These are phyloP conservation scores for Norana najaformis DNA, from an alignment of 2,888 invertebrate genomes.

Conservation along the genomic window DNA sequence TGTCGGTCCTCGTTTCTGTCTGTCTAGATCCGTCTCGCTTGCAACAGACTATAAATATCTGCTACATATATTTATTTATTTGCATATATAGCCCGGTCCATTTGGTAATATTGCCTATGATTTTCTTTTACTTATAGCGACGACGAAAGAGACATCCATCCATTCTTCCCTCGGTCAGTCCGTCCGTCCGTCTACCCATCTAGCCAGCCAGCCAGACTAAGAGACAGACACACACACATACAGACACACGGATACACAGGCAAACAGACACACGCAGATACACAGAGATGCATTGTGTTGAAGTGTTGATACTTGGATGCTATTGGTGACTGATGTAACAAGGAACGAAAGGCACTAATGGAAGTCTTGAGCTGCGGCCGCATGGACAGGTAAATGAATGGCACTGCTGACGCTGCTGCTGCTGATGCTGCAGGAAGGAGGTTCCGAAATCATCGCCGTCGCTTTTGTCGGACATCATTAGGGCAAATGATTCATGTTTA, in stretches of 20 bases:
- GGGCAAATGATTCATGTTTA: neutral
- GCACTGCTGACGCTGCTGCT: neutral
- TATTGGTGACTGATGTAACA: neutral
- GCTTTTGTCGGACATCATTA: neutral
- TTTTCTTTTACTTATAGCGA: too few relatives aligned
- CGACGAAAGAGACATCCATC: neutral
- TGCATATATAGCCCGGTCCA: too few relatives aligned
- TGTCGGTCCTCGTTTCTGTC: too few relatives aligned
- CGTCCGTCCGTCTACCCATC: neutral
- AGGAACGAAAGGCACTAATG: neutral
- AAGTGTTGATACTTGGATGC: neutral
- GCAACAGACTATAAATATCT: too few relatives aligned
- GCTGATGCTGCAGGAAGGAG: neutral
- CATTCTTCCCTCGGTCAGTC: neutral
- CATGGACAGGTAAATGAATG: neutral
- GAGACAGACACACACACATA: neutral
- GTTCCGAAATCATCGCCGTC: neutral
- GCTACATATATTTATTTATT: too few relatives aligned
- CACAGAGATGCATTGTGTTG: neutral
- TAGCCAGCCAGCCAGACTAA: neutral
- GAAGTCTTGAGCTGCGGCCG: neutral
- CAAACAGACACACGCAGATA: neutral
- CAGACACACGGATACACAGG: neutral
- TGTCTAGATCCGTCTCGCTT: too few relatives aligned
- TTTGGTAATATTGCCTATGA: too few relatives aligned